Evolutionary conservation across 2,797 vertebrate genomes (phyloP).

Genomic region (Psittacula echo): DNA sequence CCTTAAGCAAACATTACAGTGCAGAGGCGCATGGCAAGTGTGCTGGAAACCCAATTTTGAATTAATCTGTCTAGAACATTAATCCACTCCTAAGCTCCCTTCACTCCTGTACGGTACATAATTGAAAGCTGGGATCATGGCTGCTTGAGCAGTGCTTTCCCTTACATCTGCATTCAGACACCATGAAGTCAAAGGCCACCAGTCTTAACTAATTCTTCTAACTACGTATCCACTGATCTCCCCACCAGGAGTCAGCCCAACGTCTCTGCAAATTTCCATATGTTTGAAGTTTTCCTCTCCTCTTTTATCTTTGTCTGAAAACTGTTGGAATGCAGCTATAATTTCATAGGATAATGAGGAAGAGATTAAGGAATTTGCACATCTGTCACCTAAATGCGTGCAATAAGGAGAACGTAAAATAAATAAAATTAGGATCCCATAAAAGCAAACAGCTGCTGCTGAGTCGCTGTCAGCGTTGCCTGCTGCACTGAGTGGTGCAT

Average conservation of each 20-base stretch:
- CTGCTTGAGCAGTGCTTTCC: constrained; percentile 7
- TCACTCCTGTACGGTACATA: neutral
- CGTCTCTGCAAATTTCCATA: constrained; percentile 45
- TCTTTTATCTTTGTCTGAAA: constrained; percentile 54
- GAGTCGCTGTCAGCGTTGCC: neutral
- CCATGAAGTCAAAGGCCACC: constrained; percentile 31
- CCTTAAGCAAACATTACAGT: constrained; percentile 20
- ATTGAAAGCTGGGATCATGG: constrained; percentile 35
- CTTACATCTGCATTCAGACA: constrained; percentile 26
- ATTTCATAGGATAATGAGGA: constrained; percentile 55
- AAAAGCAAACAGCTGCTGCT: constrained; percentile 2
- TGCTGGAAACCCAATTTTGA: constrained; percentile 43
- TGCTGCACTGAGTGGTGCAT: neutral
- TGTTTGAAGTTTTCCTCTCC: constrained; percentile 53
- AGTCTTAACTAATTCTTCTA: constrained; percentile 29
- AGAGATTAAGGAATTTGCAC: constrained; percentile 42
- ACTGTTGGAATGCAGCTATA: constrained; percentile 8
- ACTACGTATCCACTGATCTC: neutral
- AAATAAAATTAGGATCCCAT: constrained; percentile 38
- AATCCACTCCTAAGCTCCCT: constrained; percentile 57
- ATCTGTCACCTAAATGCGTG: constrained; percentile 21
- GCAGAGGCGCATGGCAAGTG: neutral
- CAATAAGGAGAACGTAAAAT: constrained; percentile 35
- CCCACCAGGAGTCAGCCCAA: neutral
- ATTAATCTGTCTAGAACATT: constrained; percentile 45